These are phyloP conservation scores for Drosophila equinoxialis DNA, from an alignment of 1,140 invertebrate species.

Conservation along the genomic window DNA sequence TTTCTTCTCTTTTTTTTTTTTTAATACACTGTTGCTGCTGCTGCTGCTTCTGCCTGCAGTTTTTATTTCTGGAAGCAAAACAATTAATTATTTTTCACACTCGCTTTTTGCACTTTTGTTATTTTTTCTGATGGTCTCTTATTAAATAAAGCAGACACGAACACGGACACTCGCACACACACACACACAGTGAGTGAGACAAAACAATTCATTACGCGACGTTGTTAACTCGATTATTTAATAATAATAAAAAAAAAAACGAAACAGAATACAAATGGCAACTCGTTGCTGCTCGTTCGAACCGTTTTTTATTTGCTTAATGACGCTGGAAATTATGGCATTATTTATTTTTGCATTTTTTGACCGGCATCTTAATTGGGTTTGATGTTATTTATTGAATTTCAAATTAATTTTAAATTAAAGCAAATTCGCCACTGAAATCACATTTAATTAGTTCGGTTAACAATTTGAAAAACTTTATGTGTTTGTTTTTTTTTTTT, in stretches of 20 bases:
- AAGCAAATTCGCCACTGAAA: slow-evolving; percentile 60
- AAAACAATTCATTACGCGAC: slow-evolving; percentile 36
- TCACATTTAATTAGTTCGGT: slow-evolving; percentile 65
- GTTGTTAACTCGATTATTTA: slow-evolving; percentile 54
- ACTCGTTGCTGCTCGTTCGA: slow-evolving; percentile 18
- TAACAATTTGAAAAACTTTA: slow-evolving; percentile 37
- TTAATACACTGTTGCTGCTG: background rate
- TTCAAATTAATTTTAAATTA: slow-evolving; percentile 61
- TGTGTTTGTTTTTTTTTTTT: slow-evolving; percentile 1
- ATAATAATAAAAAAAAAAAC: slow-evolving; percentile 27
- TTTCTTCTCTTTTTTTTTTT: slow-evolving; percentile 7
- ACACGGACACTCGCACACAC: background rate
- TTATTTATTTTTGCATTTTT: slow-evolving; percentile 52
- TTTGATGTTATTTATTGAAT: slow-evolving; percentile 60
- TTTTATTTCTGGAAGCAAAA: slow-evolving; percentile 25
- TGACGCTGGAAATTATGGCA: slow-evolving; percentile 52
- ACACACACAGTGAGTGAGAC: slow-evolving; percentile 1
- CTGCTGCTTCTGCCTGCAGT: background rate
- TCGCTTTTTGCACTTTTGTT: slow-evolving; percentile 23
- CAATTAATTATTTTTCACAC: slow-evolving; percentile 58
- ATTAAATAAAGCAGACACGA: slow-evolving; percentile 39
- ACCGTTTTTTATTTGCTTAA: slow-evolving; percentile 45
- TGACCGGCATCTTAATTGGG: slow-evolving; percentile 44
- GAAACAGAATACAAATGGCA: slow-evolving; percentile 8
- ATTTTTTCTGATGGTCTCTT: slow-evolving; percentile 21